phyloP scores from a whole-genome alignment of 2,797 vertebrate species.

The Sylvilagus floridanus region DNA sequence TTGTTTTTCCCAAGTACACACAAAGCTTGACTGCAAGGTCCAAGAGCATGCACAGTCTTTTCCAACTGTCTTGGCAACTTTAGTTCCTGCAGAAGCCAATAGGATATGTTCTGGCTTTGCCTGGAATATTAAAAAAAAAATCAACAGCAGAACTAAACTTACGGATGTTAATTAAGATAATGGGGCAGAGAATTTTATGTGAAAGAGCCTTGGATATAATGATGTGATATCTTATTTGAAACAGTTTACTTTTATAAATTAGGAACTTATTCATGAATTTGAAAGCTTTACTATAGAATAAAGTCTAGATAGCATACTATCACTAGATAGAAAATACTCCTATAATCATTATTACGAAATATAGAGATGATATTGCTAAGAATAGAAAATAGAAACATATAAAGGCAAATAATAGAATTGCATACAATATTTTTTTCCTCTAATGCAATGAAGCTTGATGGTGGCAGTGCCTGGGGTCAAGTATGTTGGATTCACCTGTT shows the following conservation, averaged over 20 bases:
- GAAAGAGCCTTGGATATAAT: slow-evolving; percentile 36
- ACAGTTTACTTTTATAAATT: slow-evolving; percentile 35
- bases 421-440: background rate
- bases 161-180: slow-evolving; percentile 68
- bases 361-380: background rate
- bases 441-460: background rate
- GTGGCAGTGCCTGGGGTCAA: background rate
- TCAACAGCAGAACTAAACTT: slow-evolving; percentile 71
- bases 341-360: background rate
- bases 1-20: slow-evolving; percentile 82
- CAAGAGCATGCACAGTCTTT: slow-evolving; percentile 81
- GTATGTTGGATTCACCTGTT: background rate
- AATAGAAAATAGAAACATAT: background rate
- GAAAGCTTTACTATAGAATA: slow-evolving; percentile 18
- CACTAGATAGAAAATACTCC: background rate
- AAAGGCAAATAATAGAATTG: background rate
- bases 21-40: slow-evolving; percentile 78
- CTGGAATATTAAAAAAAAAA: slow-evolving; percentile 47
- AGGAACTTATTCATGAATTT: slow-evolving; percentile 3
- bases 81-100: slow-evolving; percentile 82
- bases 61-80: slow-evolving; percentile 87
- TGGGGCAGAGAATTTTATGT: slow-evolving; percentile 32
- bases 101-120: slow-evolving; percentile 81
- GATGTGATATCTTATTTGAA: slow-evolving; percentile 41
- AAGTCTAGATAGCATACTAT: background rate